Evolutionary conservation across 2,888 invertebrate genomes (phyloP).

Genomic region (Tuta absoluta): DNA sequence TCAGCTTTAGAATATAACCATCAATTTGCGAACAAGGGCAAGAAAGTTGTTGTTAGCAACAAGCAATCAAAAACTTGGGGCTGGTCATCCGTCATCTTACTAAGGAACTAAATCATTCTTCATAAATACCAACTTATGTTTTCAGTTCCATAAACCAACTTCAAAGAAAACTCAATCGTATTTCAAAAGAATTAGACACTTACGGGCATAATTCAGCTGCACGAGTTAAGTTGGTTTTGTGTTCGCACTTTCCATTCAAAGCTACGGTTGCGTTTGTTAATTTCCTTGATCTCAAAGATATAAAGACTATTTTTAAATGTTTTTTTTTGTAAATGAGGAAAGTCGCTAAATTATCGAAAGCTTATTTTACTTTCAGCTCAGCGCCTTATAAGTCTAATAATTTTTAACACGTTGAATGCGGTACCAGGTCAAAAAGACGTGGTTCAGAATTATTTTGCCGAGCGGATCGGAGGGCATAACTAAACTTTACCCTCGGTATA

Average conservation of each 20-base stretch:
- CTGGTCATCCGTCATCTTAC: slow-evolving; percentile 22
- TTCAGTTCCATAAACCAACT: background rate
- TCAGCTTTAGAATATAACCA: background rate
- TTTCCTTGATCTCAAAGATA: background rate
- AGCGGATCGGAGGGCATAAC: no score
- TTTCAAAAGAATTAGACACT: background rate
- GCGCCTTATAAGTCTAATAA: slow-evolving; percentile 12
- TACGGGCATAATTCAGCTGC: background rate
- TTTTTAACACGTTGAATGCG: background rate
- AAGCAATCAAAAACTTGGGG: slow-evolving; percentile 15
- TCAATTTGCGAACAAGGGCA: background rate
- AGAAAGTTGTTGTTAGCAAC: slow-evolving; percentile 21
- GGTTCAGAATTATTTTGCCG: no score
- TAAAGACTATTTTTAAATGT: slow-evolving; percentile 14
- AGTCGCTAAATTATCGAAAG: slow-evolving; percentile 24
- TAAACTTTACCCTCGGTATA: no score
- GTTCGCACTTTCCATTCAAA: slow-evolving; percentile 24
- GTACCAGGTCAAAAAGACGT: no score
- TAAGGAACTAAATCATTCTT: slow-evolving; percentile 24
- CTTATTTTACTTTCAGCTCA: slow-evolving; percentile 21
- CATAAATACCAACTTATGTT: slow-evolving; percentile 6
- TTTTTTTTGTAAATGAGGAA: background rate
- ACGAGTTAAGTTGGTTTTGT: background rate
- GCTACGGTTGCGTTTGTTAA: background rate
- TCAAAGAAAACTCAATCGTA: background rate